Conservation (phyloP, 2,888 invertebrate genomes). For the Epirrhoe tristata region DNA sequence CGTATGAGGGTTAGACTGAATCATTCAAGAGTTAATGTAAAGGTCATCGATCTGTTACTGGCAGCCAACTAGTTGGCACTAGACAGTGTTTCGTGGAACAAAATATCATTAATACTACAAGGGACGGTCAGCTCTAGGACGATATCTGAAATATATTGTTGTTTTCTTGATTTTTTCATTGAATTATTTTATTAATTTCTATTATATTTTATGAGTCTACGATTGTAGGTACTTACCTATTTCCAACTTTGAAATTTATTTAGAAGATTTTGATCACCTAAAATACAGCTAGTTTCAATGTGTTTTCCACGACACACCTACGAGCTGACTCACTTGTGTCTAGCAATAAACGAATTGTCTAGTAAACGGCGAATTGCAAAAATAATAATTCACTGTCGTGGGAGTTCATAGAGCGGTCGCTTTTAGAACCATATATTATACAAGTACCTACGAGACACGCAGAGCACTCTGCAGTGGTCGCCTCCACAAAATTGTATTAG, state of each 20-base stretch:
- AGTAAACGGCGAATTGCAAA: slow-evolving; percentile 53
- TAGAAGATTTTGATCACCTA: not conserved
- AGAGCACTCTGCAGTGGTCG: slow-evolving; percentile 55
- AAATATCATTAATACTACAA: slow-evolving; percentile 5
- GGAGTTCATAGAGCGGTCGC: slow-evolving; percentile 59
- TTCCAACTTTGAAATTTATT: no score
- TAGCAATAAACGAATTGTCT: slow-evolving; percentile 50
- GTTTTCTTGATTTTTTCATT: not conserved
- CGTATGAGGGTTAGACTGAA: slow-evolving; percentile 34
- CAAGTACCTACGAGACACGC: slow-evolving; percentile 51
- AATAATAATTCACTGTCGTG: slow-evolving; percentile 54
- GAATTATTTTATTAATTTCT: not conserved
- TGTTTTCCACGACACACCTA: slow-evolving; percentile 1
- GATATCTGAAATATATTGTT: not conserved
- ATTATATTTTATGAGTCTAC: no score
- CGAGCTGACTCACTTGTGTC: slow-evolving; percentile 22
- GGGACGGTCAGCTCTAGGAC: slow-evolving; percentile 9
- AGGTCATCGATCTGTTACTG: slow-evolving; percentile 51
- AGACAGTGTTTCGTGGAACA: slow-evolving; percentile 32
- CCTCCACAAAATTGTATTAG: slow-evolving; percentile 66
- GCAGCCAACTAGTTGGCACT: slow-evolving; percentile 50
- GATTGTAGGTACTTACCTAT: no score
- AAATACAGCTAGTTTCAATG: not conserved
- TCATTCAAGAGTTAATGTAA: slow-evolving; percentile 54
- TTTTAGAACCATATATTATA: slow-evolving; percentile 27